Percentiles rank a stretch among this genome's conserved stretches.
These are phyloP conservation scores for Phainopepla nitens DNA, from an alignment of 2,113 vertebrate genomes.

Conservation along the genomic window DNA sequence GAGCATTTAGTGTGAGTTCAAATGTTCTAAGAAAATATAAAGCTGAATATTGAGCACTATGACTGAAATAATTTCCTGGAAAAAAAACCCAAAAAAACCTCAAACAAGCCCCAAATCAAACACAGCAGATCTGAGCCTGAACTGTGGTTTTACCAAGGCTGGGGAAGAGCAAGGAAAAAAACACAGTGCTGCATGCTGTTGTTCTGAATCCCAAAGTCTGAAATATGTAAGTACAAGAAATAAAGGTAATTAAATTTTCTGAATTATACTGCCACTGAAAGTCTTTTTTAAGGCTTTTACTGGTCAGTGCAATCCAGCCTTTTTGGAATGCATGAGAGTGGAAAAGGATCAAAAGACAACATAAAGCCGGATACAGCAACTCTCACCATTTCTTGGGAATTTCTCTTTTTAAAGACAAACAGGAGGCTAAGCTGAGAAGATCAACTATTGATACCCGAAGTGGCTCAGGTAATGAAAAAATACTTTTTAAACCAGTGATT, in stretches of 20 bases:
- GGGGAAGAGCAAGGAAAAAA: not conserved
- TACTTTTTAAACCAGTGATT: not conserved
- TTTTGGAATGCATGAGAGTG: not conserved
- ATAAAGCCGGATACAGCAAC: not conserved
- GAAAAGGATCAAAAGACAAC: not conserved
- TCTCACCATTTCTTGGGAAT: not conserved
- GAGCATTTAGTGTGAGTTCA: not conserved
- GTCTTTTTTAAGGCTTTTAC: not conserved
- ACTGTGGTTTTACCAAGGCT: not conserved
- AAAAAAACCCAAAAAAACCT: not conserved
- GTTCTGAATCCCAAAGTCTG: not conserved
- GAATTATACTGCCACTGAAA: not conserved
- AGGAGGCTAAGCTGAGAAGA: not conserved
- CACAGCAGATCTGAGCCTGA: not conserved
- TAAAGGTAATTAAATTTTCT: not conserved
- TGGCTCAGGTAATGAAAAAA: not conserved
- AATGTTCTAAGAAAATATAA: not conserved
- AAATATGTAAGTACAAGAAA: not conserved
- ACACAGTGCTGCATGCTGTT: not conserved
- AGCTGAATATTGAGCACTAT: not conserved
- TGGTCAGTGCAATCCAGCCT: not conserved
- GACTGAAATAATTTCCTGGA: not conserved
- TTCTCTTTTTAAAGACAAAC: not conserved
- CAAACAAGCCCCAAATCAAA: not conserved
- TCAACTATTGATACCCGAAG: not conserved